Conservation (phyloP, 2,888 invertebrate species). For the Chalcosyrphus nemorum region DNA sequence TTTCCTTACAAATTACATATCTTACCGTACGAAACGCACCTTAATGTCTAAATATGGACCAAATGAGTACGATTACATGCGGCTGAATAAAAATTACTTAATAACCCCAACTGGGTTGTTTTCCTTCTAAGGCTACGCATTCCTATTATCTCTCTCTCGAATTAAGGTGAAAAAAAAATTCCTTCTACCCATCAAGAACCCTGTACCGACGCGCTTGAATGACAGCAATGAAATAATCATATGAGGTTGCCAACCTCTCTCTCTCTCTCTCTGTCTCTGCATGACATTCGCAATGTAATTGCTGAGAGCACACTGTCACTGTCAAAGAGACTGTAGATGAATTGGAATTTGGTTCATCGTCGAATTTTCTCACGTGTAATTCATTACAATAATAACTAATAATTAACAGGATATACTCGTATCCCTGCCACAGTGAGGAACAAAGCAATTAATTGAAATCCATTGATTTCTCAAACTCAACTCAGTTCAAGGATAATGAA, state of each 20-base stretch:
- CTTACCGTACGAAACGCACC: background rate
- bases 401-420: slow-evolving; percentile 58
- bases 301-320: background rate
- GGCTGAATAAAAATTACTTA: slow-evolving; percentile 26
- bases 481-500: slow-evolving; percentile 50
- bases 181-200: slow-evolving; percentile 16
- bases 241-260: background rate
- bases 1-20: background rate
- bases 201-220: slow-evolving; percentile 25
- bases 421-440: background rate
- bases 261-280: background rate
- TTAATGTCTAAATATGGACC: slow-evolving; percentile 36
- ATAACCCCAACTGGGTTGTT: slow-evolving; percentile 27
- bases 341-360: slow-evolving; percentile 27
- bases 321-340: background rate
- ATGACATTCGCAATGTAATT: slow-evolving; percentile 39
- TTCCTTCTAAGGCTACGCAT: background rate
- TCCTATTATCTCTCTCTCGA: background rate
- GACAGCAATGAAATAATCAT: slow-evolving; percentile 29
- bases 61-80: slow-evolving; percentile 27
- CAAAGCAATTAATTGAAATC: slow-evolving; percentile 56
- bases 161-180: slow-evolving; percentile 35
- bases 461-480: slow-evolving; percentile 44
- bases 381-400: slow-evolving; percentile 67
- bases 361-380: slow-evolving; percentile 68